Conservation (phyloP, 2,797 vertebrate genomes). For the Schizopygopsis pylzovi region DNA sequence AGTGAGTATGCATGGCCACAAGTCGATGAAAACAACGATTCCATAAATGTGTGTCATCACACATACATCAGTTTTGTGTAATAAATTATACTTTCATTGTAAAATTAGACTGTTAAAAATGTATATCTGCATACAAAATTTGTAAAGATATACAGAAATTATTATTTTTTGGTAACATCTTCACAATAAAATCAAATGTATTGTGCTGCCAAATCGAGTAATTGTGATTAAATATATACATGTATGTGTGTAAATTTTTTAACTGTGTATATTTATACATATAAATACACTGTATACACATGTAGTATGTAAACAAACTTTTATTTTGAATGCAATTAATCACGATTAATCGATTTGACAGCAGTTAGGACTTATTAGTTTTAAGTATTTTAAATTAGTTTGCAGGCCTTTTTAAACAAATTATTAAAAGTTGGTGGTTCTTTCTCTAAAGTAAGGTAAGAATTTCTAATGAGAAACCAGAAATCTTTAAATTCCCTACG, state of each 20-base stretch:
- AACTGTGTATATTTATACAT: too few relatives aligned
- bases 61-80: neutral
- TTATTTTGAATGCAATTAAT: neutral
- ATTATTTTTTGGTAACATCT: neutral
- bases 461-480: neutral
- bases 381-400: neutral
- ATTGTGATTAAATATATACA: too few relatives aligned
- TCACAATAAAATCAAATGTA: neutral
- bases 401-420: neutral
- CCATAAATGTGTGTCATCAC: too few relatives aligned
- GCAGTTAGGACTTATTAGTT: neutral
- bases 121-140: neutral
- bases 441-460: neutral
- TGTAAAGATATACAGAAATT: neutral
- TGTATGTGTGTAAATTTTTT: too few relatives aligned
- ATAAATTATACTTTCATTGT: neutral
- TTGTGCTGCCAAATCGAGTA: too few relatives aligned
- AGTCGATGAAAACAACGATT: too few relatives aligned
- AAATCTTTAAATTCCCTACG: neutral
- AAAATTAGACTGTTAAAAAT: neutral
- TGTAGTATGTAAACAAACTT: too few relatives aligned
- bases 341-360: neutral
- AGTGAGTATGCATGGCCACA: too few relatives aligned
- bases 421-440: neutral
- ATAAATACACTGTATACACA: too few relatives aligned